phyloP scores from a whole-genome alignment of 2,888 invertebrate genomes.

The Minunthozetes semirufus region DNA sequence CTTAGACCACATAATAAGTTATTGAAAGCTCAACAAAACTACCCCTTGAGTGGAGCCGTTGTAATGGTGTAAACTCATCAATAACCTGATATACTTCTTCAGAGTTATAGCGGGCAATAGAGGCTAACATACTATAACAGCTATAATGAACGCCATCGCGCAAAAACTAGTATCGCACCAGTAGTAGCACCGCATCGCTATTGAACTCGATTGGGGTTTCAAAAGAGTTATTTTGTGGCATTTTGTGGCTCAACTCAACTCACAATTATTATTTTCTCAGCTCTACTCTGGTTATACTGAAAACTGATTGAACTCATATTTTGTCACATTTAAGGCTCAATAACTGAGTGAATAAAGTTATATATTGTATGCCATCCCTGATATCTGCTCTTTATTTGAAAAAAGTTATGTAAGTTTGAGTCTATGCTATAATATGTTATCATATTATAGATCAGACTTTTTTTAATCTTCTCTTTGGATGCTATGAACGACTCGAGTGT shows the following conservation, averaged over 20 bases:
- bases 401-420: constrained; percentile 2
- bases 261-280: background rate
- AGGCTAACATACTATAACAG: background rate
- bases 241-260: constrained; percentile 18
- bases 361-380: background rate
- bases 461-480: background rate
- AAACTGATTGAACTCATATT: constrained; percentile 3
- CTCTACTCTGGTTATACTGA: background rate
- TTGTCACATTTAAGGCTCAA: constrained; percentile 19
- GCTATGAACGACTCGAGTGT: background rate
- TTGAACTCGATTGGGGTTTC: constrained; percentile 16
- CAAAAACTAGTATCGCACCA: constrained; percentile 29
- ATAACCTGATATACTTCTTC: constrained; percentile 27
- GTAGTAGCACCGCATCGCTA: background rate
- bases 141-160: constrained; percentile 22
- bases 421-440: constrained; percentile 10
- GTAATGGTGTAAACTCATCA: constrained; percentile 20
- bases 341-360: background rate
- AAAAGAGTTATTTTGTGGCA: constrained; percentile 31
- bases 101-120: constrained; percentile 17
- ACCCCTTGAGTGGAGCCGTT: constrained; percentile 25
- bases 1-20: constrained; percentile 25
- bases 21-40: constrained; percentile 28
- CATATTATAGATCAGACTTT: constrained; percentile 27
- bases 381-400: too few relatives aligned